Evolutionary conservation across 1,140 invertebrate species (phyloP).

Genomic region (Ectropis grisescens): DNA sequence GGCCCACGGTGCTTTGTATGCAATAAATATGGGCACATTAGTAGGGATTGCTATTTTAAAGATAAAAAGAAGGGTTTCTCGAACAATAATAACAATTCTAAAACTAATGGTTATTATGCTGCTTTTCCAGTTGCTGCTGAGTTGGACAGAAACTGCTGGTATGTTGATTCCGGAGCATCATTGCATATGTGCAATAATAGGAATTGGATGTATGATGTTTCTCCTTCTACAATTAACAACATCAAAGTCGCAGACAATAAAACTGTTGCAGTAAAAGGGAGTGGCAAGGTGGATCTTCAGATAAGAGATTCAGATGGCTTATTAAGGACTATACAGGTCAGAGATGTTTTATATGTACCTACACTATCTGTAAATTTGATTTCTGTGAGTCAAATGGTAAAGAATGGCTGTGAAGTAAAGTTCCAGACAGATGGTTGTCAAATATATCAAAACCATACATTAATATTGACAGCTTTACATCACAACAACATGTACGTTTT

Average conservation of each 20-base stretch:
- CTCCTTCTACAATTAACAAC: neutral
- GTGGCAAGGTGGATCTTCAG: slow-evolving; percentile 21
- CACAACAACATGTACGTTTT: slow-evolving; percentile 2
- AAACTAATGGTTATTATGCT: slow-evolving; percentile 3
- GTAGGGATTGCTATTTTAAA: slow-evolving; percentile 4
- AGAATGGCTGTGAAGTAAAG: slow-evolving; percentile 19
- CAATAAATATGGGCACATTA: too few species aligned
- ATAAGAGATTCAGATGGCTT: slow-evolving; percentile 2
- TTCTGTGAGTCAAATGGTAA: slow-evolving; percentile 20
- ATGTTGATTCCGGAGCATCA: slow-evolving; percentile 1
- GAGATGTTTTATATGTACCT: slow-evolving; percentile 24
- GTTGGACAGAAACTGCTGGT: slow-evolving; percentile 1
- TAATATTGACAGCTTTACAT: slow-evolving; percentile 4
- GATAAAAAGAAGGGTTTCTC: neutral
- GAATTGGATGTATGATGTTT: neutral
- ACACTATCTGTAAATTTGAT: slow-evolving; percentile 18
- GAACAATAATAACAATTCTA: too few species aligned
- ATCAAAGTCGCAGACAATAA: slow-evolving; percentile 7
- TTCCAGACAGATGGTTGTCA: slow-evolving; percentile 13
- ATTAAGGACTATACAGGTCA: slow-evolving; percentile 14
- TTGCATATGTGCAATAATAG: neutral
- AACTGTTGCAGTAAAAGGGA: slow-evolving; percentile 13
- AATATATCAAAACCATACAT: slow-evolving; percentile 10
- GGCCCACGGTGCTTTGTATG: neutral
- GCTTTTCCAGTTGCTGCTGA: slow-evolving; percentile 1